Evolutionary conservation across 2,113 vertebrate species (phyloP).

Genomic region (Tyrannus savana): DNA sequence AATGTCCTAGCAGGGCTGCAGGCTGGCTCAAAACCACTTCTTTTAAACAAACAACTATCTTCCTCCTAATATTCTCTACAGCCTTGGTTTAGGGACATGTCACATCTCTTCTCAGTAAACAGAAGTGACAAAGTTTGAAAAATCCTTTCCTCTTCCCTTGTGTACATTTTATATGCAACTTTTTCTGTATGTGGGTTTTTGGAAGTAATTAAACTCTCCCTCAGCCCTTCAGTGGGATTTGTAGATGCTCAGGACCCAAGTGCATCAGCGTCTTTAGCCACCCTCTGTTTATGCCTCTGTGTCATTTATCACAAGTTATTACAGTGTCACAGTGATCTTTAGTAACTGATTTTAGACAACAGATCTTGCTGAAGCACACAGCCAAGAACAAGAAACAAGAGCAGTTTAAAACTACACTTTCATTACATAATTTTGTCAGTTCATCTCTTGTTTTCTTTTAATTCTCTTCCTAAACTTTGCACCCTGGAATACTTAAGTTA

Average conservation of each 20-base stretch:
- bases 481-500: neutral
- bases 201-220: neutral
- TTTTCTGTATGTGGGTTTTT: neutral
- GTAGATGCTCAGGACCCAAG: neutral
- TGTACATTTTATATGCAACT: neutral
- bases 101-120: neutral
- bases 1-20: neutral
- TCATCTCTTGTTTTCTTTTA: neutral
- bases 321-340: neutral
- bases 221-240: neutral
- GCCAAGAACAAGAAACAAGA: neutral
- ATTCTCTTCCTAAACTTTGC: neutral
- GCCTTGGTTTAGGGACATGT: neutral
- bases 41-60: neutral
- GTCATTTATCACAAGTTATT: neutral
- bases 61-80: neutral
- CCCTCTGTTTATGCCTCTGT: neutral
- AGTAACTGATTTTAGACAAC: neutral
- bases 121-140: neutral
- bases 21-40: neutral
- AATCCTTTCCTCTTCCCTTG: neutral
- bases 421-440: neutral
- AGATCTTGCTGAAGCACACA: neutral
- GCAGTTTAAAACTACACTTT: neutral
- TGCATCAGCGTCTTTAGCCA: neutral